Percentiles rank a stretch among this genome's conserved stretches.
phyloP scores from a whole-genome alignment of 2,113 vertebrate species.

The Boleophthalmus pectinirostris region DNA sequence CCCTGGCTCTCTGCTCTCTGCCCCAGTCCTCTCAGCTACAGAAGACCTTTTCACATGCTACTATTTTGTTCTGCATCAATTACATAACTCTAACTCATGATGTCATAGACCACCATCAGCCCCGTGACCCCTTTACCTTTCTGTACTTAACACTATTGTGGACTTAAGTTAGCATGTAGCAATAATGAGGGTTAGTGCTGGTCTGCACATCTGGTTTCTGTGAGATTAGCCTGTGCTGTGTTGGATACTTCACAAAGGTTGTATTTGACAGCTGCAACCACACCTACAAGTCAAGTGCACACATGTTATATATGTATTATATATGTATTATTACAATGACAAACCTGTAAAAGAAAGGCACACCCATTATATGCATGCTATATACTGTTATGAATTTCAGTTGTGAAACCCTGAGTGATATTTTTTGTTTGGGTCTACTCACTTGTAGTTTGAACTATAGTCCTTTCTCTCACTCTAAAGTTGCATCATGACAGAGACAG shows the following conservation, averaged over 20 bases:
- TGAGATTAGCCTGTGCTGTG: background rate
- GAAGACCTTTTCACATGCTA: constrained; percentile 40
- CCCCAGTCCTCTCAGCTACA: constrained; percentile 34
- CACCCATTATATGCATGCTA: background rate
- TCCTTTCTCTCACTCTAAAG: background rate
- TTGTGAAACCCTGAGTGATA: background rate
- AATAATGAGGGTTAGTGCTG: background rate
- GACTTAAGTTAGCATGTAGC: background rate
- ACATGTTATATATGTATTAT: too few relatives aligned
- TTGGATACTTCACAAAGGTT: background rate
- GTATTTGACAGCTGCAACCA: background rate
- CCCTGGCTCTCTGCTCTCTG: constrained; percentile 26
- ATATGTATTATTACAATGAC: background rate
- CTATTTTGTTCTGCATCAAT: constrained; percentile 33
- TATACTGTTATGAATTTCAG: background rate
- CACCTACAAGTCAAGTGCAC: background rate
- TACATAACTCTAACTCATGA: constrained; percentile 33
- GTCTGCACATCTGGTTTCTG: constrained; percentile 1
- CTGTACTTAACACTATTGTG: background rate
- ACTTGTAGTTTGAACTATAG: too few relatives aligned
- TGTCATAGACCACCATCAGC: constrained; percentile 33
- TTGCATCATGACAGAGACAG: background rate
- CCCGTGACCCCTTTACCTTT: constrained; percentile 13
- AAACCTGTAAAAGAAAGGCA: background rate
- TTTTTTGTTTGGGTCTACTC: too few relatives aligned